These are phyloP conservation scores for Octodonta nipae DNA, from an alignment of 2,888 invertebrate species.

Conservation along the genomic window DNA sequence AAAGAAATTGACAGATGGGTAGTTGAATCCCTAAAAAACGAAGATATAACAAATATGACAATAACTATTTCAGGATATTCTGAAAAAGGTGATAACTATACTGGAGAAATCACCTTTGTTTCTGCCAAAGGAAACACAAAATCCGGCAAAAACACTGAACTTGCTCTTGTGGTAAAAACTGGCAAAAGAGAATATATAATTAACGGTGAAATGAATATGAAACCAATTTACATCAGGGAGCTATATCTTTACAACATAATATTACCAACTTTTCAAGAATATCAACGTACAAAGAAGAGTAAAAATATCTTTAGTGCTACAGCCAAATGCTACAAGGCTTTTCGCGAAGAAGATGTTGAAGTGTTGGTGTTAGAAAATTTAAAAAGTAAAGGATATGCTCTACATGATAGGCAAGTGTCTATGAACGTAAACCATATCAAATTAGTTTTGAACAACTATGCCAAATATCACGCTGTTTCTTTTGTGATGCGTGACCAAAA, in stretches of 20 bases:
- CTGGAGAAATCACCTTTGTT: slow-evolving; percentile 11
- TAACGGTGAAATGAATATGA: background rate
- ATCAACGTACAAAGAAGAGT: slow-evolving; percentile 11
- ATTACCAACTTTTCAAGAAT: slow-evolving; percentile 9
- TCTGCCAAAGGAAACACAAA: slow-evolving; percentile 7
- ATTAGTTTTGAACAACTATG: slow-evolving; percentile 11
- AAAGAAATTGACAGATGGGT: too few species aligned
- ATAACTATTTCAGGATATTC: slow-evolving; percentile 8
- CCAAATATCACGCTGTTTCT: slow-evolving; percentile 15
- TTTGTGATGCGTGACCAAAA: slow-evolving; percentile 14
- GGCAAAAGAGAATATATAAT: slow-evolving; percentile 5
- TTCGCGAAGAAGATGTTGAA: slow-evolving; percentile 9
- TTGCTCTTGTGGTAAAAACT: slow-evolving; percentile 11
- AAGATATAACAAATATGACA: slow-evolving; percentile 6
- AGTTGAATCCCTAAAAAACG: slow-evolving; percentile 6
- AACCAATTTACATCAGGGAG: slow-evolving; percentile 6
- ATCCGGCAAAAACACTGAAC: slow-evolving; percentile 10
- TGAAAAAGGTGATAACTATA: slow-evolving; percentile 12
- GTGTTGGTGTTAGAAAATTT: slow-evolving; percentile 14
- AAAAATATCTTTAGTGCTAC: slow-evolving; percentile 8
- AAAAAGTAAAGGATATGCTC: slow-evolving; percentile 10
- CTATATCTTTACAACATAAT: slow-evolving; percentile 12
- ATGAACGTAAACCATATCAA: slow-evolving; percentile 14
- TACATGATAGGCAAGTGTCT: slow-evolving; percentile 9
- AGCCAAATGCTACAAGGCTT: slow-evolving; percentile 13